phyloP scores from a whole-genome alignment of 2,888 invertebrate species.

The Leptinotarsa haldemani region DNA sequence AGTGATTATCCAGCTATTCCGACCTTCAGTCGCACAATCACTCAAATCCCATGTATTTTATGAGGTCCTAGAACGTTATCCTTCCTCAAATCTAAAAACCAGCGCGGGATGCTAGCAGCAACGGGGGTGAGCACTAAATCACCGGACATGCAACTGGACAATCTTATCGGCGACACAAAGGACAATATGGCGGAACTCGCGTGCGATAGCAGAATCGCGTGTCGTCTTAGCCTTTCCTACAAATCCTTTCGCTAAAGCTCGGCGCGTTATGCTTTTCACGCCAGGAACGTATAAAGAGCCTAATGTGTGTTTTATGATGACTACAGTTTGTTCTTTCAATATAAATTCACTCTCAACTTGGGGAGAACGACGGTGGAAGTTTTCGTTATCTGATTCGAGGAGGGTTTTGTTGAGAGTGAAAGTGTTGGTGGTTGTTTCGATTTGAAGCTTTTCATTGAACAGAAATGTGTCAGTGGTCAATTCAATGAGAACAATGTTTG shows the following conservation, averaged over 20 bases:
- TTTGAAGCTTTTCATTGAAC: background rate
- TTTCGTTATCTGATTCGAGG: slow-evolving; percentile 8
- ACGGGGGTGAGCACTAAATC: slow-evolving; percentile 45
- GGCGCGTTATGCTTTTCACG: slow-evolving; percentile 59
- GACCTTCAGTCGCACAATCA: background rate
- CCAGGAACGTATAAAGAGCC: slow-evolving; percentile 39
- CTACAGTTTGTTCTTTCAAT: slow-evolving; percentile 34
- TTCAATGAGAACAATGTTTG: too few species aligned
- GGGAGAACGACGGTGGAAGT: slow-evolving; percentile 12
- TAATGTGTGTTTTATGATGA: slow-evolving; percentile 43
- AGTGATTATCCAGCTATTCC: background rate
- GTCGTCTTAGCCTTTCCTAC: slow-evolving; percentile 56
- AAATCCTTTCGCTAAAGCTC: slow-evolving; percentile 51
- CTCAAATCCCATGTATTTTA: slow-evolving; percentile 3
- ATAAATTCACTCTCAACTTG: slow-evolving; percentile 29
- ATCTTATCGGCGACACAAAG: slow-evolving; percentile 66
- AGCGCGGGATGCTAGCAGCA: slow-evolving; percentile 42
- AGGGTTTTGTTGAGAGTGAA: background rate
- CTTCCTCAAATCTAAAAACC: slow-evolving; percentile 38
- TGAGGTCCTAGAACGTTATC: slow-evolving; percentile 32
- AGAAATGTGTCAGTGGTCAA: too few species aligned
- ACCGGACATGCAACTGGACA: slow-evolving; percentile 61
- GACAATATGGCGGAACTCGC: slow-evolving; percentile 66
- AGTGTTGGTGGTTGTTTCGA: background rate
- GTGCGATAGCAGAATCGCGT: slow-evolving; percentile 67